Evolutionary conservation across 2,797 vertebrate species (phyloP).

Genomic region (Nannoperca australis): DNA sequence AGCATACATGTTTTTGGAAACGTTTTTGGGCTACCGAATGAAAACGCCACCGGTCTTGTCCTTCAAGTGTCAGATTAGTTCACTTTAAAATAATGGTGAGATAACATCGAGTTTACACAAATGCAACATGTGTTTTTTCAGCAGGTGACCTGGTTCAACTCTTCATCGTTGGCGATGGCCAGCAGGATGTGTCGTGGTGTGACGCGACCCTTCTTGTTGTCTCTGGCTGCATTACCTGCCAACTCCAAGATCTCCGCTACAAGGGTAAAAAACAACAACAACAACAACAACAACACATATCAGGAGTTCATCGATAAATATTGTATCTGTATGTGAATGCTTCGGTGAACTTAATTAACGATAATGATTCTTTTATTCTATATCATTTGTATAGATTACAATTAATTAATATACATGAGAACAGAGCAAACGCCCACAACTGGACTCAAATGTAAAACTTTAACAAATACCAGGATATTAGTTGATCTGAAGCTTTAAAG

Average conservation of each 20-base stretch:
- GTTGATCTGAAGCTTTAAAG: neutral
- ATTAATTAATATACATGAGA: neutral
- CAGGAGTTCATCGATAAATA: neutral
- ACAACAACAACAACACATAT: too few relatives aligned
- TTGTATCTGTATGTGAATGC: neutral
- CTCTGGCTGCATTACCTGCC: slow-evolving; percentile 98
- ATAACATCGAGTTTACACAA: neutral
- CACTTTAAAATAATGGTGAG: neutral
- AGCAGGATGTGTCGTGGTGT: slow-evolving; percentile 94
- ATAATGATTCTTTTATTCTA: neutral
- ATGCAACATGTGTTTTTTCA: neutral
- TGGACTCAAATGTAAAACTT: neutral
- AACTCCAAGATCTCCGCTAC: slow-evolving; percentile 97
- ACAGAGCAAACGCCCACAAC: neutral
- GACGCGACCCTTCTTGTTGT: slow-evolving; percentile 99
- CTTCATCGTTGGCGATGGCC: slow-evolving; percentile 97
- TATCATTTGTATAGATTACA: neutral
- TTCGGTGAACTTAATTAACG: neutral
- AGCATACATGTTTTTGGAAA: neutral
- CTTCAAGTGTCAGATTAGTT: neutral
- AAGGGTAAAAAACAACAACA: neutral
- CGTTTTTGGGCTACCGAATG: neutral
- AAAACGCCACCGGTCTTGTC: too few relatives aligned
- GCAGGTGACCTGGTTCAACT: slow-evolving; percentile 93
- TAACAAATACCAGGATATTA: neutral